Conservation (phyloP, 2,888 invertebrate species). For the Anagyrus pseudococci region DNA sequence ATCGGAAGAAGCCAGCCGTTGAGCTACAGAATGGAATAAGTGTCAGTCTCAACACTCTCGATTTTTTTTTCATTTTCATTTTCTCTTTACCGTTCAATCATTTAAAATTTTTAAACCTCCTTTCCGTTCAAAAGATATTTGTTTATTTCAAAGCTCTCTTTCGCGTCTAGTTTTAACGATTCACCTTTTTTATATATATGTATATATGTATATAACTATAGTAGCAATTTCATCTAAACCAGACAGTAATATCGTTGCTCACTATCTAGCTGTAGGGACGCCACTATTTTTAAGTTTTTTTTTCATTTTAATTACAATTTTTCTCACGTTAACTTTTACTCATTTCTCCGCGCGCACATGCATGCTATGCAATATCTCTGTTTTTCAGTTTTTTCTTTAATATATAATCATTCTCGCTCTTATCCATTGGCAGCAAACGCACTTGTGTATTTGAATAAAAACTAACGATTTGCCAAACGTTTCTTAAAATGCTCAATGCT, state of each 20-base stretch:
- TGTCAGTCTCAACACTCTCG: conserved; percentile 43
- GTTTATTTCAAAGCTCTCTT: conserved; percentile 39
- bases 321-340: conserved; percentile 14
- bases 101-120: conserved; percentile 23
- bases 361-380: conserved; percentile 10
- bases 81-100: conserved; percentile 12
- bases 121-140: conserved; percentile 38
- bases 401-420: conserved; percentile 9
- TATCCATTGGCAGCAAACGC: conserved; percentile 16
- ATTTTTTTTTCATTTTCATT: conserved; percentile 28
- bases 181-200: conserved; percentile 43
- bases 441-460: conserved; percentile 23
- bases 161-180: conserved; percentile 39
- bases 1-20: conserved; percentile 41
- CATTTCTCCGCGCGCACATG: conserved; percentile 17
- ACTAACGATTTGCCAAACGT: conserved; percentile 31
- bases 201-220: conserved; percentile 18
- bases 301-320: conserved; percentile 17
- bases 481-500: conserved; percentile 18
- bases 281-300: conserved; percentile 33
- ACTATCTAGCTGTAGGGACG: conserved; percentile 41
- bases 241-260: conserved; percentile 40
- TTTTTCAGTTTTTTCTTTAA: background rate
- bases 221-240: conserved; percentile 41
- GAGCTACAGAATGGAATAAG: conserved; percentile 41